These are phyloP conservation scores for Timandra comae DNA, from an alignment of 2,888 invertebrate species.

Conservation along the genomic window DNA sequence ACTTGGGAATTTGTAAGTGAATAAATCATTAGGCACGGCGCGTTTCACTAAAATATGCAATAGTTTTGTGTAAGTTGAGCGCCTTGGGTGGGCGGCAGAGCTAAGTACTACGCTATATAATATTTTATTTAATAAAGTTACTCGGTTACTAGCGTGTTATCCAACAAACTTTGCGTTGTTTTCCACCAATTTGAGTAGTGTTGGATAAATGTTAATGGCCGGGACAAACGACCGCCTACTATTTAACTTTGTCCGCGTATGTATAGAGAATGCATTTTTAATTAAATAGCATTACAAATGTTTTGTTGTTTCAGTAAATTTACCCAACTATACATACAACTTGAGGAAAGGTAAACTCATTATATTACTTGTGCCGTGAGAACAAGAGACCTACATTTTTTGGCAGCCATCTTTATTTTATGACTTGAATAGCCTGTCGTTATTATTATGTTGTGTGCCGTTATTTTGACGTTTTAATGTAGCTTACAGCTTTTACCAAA, in stretches of 20 bases:
- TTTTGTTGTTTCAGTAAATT: not conserved
- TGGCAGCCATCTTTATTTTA: too few species aligned
- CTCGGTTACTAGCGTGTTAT: slow-evolving; percentile 43
- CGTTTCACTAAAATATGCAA: slow-evolving; percentile 70
- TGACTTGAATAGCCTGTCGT: too few species aligned
- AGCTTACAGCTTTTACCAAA: too few species aligned
- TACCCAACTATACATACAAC: too few species aligned
- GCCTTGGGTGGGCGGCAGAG: slow-evolving; percentile 50
- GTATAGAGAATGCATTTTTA: slow-evolving; percentile 44
- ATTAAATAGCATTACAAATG: slow-evolving; percentile 25
- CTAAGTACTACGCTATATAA: slow-evolving; percentile 57
- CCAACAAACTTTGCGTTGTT: slow-evolving; percentile 52
- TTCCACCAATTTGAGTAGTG: slow-evolving; percentile 43
- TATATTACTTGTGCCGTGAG: too few species aligned
- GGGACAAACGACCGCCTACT: slow-evolving; percentile 37
- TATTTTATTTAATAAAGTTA: slow-evolving; percentile 70
- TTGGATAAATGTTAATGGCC: slow-evolving; percentile 57
- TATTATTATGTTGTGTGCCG: too few species aligned
- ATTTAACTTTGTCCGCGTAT: slow-evolving; percentile 42
- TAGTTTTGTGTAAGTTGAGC: slow-evolving; percentile 71
- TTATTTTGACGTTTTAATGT: too few species aligned
- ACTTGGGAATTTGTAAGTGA: slow-evolving; percentile 64
- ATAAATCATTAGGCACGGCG: slow-evolving; percentile 66
- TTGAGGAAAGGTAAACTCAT: too few species aligned
- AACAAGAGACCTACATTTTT: too few species aligned